Conservation (phyloP, 2,888 invertebrate genomes). For the Nymphalis polychloros region DNA sequence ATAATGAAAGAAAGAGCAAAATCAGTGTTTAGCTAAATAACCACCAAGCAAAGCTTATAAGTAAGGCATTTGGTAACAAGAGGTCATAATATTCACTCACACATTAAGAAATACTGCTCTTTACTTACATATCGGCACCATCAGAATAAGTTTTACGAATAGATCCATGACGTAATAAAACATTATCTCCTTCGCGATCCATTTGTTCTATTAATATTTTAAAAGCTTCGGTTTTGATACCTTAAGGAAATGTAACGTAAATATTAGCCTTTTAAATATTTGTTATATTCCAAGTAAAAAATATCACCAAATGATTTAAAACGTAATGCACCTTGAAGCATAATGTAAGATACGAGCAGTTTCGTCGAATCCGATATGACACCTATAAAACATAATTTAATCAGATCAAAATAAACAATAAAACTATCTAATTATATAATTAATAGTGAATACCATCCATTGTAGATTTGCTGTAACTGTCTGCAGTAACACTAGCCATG, state of each 20-base stretch:
- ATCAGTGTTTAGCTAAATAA: no score
- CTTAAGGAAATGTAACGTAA: constrained; percentile 42
- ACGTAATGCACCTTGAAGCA: constrained; percentile 54
- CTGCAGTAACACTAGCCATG: constrained; percentile 52
- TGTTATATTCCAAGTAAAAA: not conserved
- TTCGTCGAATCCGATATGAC: constrained; percentile 54
- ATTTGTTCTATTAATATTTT: constrained; percentile 55
- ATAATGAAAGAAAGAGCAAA: no score
- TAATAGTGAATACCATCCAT: constrained; percentile 47
- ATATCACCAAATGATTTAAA: not conserved
- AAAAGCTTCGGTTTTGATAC: constrained; percentile 60
- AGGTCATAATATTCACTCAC: no score
- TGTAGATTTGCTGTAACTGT: constrained; percentile 46
- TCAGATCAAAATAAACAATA: not conserved
- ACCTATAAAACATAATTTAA: constrained; percentile 48
- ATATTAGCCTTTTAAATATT: not conserved
- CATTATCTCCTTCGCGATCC: constrained; percentile 51
- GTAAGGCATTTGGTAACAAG: no score
- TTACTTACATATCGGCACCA: constrained; percentile 56
- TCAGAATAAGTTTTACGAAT: constrained; percentile 59
- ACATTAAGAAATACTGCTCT: not conserved
- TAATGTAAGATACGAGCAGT: constrained; percentile 58
- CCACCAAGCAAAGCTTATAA: not conserved
- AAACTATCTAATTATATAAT: not conserved
- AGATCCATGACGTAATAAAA: constrained; percentile 65